Base-by-base conservation (phyloP, 2,113 vertebrate genomes). In the Oriolus oriolus region DNA sequence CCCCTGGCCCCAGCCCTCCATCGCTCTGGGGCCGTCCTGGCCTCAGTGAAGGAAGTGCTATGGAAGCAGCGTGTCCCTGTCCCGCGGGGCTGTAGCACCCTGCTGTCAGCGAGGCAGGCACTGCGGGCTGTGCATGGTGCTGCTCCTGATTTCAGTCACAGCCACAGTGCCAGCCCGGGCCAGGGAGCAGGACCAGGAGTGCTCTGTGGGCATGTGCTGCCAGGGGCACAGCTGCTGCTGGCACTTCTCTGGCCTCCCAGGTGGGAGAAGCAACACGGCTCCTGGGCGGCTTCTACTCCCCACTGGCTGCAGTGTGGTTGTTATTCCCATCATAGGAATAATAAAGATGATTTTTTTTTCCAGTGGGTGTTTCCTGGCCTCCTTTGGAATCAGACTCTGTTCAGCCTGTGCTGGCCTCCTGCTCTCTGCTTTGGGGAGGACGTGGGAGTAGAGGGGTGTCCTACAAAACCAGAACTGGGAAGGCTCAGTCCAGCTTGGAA, bases 361-460 rank as follows among this genome's bases (percentile, higher is more conserved):
- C 63, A 80, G 4, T n/a, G 42, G 37, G 8, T 75, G 89, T 70
- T 78, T 78, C 56, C 41, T 91, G 65, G 33, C 60, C 27, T 87
- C 39, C 52, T 89, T 93, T 31, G 17, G 35, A 52, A 24, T 37
- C 10, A 37, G 35, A 56, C 21, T 52, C 74, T 53, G 9, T 50
- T 76, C 7, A 39, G 50, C 17, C 37, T 60, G 17, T 53, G 27
- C 57, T 33, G 33, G 30, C 4, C 11, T 80, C 16, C 57, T 41
- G 57, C 57, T 89, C 24, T 20, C 50, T 57, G 24, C 42, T 4
- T 41, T 13, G 4, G 4, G 18, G 10, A 26, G 42, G 12, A 50
- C 7, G 6, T 1, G 8, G n/a, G 42, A 8, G 1, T 3, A 2
- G 0, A 10, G 12, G 11, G 16, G 0, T 30, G 37, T 41, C 41